Evolutionary conservation across 2,113 vertebrate species (phyloP).

Genomic region (Tachycineta bicolor): DNA sequence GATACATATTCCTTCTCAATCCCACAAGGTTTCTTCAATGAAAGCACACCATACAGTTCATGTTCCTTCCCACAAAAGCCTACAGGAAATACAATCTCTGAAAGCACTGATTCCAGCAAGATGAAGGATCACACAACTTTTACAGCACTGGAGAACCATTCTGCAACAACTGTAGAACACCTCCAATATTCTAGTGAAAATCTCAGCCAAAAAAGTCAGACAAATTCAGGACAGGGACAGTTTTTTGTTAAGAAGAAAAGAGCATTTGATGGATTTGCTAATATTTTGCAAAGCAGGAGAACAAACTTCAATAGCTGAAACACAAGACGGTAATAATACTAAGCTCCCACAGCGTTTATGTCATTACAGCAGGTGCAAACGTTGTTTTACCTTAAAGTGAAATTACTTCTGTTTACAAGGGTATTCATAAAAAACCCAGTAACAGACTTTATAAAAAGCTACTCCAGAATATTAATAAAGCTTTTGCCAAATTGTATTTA

Average conservation of each 20-base stretch:
- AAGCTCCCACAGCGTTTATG: not conserved
- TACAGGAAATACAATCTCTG: not conserved
- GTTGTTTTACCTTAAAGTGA: not conserved
- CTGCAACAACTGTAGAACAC: not conserved
- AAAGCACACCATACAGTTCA: not conserved
- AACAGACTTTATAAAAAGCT: not conserved
- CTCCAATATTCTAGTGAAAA: not conserved
- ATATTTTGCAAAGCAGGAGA: conserved; percentile 39
- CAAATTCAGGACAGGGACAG: not conserved
- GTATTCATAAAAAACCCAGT: not conserved
- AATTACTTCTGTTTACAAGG: not conserved
- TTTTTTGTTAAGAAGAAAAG: conserved; percentile 58
- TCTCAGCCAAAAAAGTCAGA: not conserved
- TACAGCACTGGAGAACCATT: not conserved
- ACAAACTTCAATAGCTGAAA: not conserved
- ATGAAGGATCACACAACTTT: not conserved
- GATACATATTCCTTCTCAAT: not conserved
- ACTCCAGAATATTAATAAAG: not conserved
- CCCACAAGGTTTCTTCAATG: not conserved
- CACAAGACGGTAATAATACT: not conserved
- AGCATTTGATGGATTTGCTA: conserved; percentile 56
- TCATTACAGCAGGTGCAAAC: not conserved
- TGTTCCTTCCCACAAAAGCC: not conserved
- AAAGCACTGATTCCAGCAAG: not conserved
- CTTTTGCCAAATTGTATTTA: not conserved